Percentiles rank a stretch among this genome's conserved stretches.
Evolutionary conservation across 2,113 vertebrate species (phyloP).

Genomic region (Notarius lentiginosus): DNA sequence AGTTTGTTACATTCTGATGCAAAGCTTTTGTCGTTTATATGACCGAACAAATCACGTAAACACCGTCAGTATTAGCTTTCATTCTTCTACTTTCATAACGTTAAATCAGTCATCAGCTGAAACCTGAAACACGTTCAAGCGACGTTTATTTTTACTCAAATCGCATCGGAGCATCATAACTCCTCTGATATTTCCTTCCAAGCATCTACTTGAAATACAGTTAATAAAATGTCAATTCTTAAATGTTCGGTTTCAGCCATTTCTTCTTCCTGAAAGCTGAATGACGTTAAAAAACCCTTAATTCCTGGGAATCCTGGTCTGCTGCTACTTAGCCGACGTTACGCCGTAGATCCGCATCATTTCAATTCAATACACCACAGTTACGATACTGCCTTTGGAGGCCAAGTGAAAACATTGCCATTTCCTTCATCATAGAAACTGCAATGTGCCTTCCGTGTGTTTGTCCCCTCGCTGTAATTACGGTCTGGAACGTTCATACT

Average conservation of each 20-base stretch:
- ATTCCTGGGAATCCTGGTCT: too few relatives aligned
- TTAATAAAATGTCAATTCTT: too few relatives aligned
- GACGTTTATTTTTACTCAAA: too few relatives aligned
- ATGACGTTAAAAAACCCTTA: not conserved
- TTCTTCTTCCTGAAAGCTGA: not conserved
- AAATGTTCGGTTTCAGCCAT: too few relatives aligned
- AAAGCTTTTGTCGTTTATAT: not conserved
- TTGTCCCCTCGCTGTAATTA: slow-evolving; percentile 6
- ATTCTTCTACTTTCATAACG: too few relatives aligned
- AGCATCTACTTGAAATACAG: too few relatives aligned
- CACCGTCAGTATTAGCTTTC: too few relatives aligned
- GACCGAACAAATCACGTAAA: too few relatives aligned
- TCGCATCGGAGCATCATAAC: too few relatives aligned
- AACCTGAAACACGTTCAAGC: too few relatives aligned
- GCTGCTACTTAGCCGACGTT: not conserved
- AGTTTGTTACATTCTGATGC: not conserved
- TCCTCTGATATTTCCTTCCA: too few relatives aligned
- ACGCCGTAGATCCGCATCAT: not conserved
- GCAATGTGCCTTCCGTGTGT: not conserved
- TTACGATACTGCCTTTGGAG: not conserved
- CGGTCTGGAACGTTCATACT: not conserved
- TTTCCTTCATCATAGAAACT: not conserved
- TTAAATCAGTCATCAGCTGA: too few relatives aligned
- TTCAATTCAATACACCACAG: not conserved
- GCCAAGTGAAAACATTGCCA: not conserved